These are phyloP conservation scores for Limanda limanda DNA, from an alignment of 2,113 vertebrate species.

Conservation along the genomic window DNA sequence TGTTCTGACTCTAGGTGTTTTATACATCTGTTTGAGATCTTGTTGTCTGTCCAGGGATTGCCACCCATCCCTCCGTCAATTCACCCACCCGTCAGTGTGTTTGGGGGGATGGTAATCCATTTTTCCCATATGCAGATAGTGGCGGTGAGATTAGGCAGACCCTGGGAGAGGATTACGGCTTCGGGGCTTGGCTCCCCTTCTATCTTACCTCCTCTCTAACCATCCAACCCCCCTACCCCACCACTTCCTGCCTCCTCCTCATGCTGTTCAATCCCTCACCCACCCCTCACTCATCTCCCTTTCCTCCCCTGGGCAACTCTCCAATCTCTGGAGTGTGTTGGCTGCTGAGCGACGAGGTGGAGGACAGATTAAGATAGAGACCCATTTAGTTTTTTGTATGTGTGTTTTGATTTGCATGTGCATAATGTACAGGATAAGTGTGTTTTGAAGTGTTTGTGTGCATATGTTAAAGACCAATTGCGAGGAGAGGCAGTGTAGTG, in stretches of 20 bases:
- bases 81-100: conserved; percentile 20
- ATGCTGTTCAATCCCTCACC: conserved; percentile 41
- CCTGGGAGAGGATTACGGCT: conserved; percentile 74
- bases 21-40: conserved; percentile 12
- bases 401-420: conserved; percentile 43
- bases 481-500: not conserved
- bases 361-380: conserved; percentile 55
- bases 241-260: conserved; percentile 40
- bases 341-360: conserved; percentile 54
- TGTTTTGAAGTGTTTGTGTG: not conserved
- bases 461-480: not conserved
- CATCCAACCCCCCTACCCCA: conserved; percentile 20
- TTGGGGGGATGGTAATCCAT: conserved; percentile 77
- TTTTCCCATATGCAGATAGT: conserved; percentile 75
- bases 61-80: conserved; percentile 34
- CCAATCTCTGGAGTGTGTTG: conserved; percentile 57
- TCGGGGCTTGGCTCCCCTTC: conserved; percentile 54
- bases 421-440: conserved; percentile 1
- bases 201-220: conserved; percentile 57
- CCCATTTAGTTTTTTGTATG: conserved; percentile 39
- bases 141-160: conserved; percentile 75
- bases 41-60: conserved; percentile 48
- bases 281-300: conserved; percentile 38
- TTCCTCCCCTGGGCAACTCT: conserved; percentile 44
- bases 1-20: conserved; percentile 6